Evolutionary conservation across 2,113 vertebrate genomes (phyloP).

Genomic region (Rallus limicola): DNA sequence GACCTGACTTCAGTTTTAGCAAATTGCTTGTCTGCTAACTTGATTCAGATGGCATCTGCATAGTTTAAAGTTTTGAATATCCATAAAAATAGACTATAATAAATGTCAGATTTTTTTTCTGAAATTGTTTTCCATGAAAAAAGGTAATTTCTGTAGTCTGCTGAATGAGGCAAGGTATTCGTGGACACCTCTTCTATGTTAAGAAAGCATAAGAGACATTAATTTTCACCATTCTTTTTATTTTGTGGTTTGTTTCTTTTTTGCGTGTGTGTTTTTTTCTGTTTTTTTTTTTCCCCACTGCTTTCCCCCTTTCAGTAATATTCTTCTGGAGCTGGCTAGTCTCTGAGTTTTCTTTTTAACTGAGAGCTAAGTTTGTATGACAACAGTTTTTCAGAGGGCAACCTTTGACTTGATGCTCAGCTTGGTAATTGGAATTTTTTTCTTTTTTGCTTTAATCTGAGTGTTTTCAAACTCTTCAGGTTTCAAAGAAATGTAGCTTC

Average conservation of each 20-base stretch:
- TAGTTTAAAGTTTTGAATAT: not conserved
- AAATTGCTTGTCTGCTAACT: not conserved
- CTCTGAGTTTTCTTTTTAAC: not conserved
- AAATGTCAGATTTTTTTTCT: not conserved
- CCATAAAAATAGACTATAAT: not conserved
- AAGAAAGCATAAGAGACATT: not conserved
- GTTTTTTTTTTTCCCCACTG: too few species aligned
- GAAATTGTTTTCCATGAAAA: not conserved
- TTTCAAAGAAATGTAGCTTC: not conserved
- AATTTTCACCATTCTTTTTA: not conserved
- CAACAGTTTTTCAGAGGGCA: not conserved
- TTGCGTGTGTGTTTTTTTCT: too few species aligned
- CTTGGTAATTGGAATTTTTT: not conserved
- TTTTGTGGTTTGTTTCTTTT: not conserved
- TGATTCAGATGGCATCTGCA: not conserved
- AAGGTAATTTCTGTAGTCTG: not conserved
- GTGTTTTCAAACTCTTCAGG: accelerated
- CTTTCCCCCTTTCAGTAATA: not conserved
- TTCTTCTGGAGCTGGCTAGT: not conserved
- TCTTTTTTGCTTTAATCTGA: not conserved
- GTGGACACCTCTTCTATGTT: not conserved
- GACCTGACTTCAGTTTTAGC: not conserved
- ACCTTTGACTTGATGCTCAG: not conserved
- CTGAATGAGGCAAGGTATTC: not conserved
- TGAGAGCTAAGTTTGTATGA: not conserved